phyloP scores from a whole-genome alignment of 2,113 vertebrate genomes.

The Leptodactylus fuscus region DNA sequence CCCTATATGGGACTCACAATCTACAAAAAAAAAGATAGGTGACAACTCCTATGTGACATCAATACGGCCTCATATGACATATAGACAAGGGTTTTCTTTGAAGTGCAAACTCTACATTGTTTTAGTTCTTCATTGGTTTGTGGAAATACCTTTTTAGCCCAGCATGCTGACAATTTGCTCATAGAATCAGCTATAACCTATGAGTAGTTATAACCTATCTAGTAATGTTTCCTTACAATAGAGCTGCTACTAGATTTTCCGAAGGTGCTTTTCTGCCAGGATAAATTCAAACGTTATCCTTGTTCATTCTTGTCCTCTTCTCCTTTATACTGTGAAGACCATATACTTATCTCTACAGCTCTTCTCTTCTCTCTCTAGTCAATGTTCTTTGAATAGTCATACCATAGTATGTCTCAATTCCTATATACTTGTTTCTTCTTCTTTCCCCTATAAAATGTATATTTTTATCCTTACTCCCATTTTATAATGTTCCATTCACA shows the following conservation, averaged over 20 bases:
- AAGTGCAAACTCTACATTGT: too few relatives aligned
- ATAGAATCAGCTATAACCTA: too few relatives aligned
- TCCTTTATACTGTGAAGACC: background rate
- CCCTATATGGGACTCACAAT: too few relatives aligned
- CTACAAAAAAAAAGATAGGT: too few relatives aligned
- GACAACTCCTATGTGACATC: too few relatives aligned
- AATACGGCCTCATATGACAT: too few relatives aligned
- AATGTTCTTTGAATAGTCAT: background rate
- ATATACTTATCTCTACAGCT: background rate
- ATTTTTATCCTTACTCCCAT: background rate
- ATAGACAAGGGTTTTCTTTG: too few relatives aligned
- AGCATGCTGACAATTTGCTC: background rate
- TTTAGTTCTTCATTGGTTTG: background rate
- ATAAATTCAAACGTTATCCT: background rate
- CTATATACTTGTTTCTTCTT: background rate
- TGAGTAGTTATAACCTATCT: too few relatives aligned
- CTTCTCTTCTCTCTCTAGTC: background rate
- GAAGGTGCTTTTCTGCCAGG: background rate
- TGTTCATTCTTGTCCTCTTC: background rate
- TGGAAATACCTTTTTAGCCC: background rate
- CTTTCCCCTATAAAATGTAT: background rate
- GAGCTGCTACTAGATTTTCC: too few relatives aligned
- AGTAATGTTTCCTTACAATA: too few relatives aligned
- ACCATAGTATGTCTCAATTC: background rate
- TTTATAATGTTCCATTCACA: background rate